A percentile compares a stretch with the other conserved stretches of the same genome.
Conservation (phyloP, 2,888 invertebrate genomes). For the Drosophila pseudotakahashii region DNA sequence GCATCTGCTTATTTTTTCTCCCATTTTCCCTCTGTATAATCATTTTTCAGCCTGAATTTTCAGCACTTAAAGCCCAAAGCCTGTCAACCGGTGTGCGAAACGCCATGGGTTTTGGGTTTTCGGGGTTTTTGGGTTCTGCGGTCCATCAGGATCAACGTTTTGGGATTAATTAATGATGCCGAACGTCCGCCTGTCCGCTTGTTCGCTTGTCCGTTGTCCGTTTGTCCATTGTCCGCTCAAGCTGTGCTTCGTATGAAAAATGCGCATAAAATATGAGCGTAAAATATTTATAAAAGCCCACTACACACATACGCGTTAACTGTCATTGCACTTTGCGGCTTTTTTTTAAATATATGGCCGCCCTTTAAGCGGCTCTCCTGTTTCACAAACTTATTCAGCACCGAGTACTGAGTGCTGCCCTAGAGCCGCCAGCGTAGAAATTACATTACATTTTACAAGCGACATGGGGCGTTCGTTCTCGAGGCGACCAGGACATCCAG, state of each 20-base stretch:
- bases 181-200: slow-evolving; percentile 11
- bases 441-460: slow-evolving; percentile 58
- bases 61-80: slow-evolving; percentile 11
- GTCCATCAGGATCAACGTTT: slow-evolving; percentile 42
- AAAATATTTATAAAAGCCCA: slow-evolving; percentile 48
- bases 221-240: slow-evolving; percentile 29
- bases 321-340: slow-evolving; percentile 54
- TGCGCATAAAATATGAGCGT: slow-evolving; percentile 49
- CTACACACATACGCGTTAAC: slow-evolving; percentile 44
- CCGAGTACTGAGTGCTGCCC: slow-evolving; percentile 17
- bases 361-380: slow-evolving; percentile 37
- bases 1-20: neutral
- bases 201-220: slow-evolving; percentile 1
- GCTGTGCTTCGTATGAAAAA: slow-evolving; percentile 49
- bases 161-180: slow-evolving; percentile 53
- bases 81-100: slow-evolving; percentile 4
- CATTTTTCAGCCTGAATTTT: slow-evolving; percentile 1
- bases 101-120: slow-evolving; percentile 5
- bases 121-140: neutral
- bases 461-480: slow-evolving; percentile 14
- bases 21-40: neutral
- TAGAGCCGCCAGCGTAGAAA: slow-evolving; percentile 55
- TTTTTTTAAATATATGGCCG: slow-evolving; percentile 43
- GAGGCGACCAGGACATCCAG: slow-evolving; percentile 3
- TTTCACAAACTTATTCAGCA: neutral